Conservation (phyloP, 2,113 vertebrate species). For the Microcebus jonahi region DNA sequence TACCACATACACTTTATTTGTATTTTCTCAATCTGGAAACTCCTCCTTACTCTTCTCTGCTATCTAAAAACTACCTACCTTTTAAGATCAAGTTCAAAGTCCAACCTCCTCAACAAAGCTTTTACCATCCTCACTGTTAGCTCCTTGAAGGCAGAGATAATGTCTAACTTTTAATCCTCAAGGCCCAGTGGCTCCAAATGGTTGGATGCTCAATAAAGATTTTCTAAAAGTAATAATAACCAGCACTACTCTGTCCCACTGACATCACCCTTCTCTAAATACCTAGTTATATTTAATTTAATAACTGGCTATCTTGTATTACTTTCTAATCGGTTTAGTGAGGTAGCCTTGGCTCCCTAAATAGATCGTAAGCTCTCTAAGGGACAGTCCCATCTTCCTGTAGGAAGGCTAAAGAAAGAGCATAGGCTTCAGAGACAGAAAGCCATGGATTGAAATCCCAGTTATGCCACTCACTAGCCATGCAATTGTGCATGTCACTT, state of each 20-base stretch:
- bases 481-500: neutral
- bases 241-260: neutral
- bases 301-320: neutral
- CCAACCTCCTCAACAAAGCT: neutral
- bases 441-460: neutral
- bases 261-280: neutral
- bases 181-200: neutral
- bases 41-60: neutral
- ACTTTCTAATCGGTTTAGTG: neutral
- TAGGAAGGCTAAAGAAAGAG: neutral
- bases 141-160: neutral
- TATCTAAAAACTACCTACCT: neutral
- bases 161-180: neutral
- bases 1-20: neutral
- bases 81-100: neutral
- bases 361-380: neutral
- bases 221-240: neutral
- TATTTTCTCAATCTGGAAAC: neutral
- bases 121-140: neutral
- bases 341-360: neutral
- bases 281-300: accelerated
- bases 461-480: neutral
- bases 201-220: neutral
- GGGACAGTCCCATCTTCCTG: neutral
- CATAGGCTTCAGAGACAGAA: neutral